Base-by-base conservation (phyloP, 2,888 invertebrate species). In the Caenorhabditis afra region DNA sequence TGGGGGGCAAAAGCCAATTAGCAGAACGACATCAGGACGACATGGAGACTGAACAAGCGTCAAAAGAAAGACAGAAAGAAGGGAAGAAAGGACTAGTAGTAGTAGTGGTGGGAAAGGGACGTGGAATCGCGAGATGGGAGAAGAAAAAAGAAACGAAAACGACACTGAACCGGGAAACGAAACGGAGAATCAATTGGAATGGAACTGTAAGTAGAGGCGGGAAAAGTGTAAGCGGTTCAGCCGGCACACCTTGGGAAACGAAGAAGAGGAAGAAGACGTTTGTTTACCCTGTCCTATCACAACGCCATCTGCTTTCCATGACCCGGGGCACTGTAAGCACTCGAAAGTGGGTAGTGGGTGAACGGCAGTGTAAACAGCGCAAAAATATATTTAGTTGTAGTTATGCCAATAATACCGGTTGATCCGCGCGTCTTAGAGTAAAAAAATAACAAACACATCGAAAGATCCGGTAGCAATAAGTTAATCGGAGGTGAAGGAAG, bases 11-110 rank as follows among this genome's bases (percentile, higher is more conserved):
- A 64, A 64, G 73, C 73, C 73, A 73, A 73, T 73, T 64, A 73
- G 73, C 64, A 64, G 73, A 73, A 73, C 73, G 64, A 73, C 73
- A 73, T 64, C 73, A 73, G 73, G 58, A 73, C 73, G 57, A 73
- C 64, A 73, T 73, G 73, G 57, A 58, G 58, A 57, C 64, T 65
- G 50, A 52, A 73, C 18, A 64, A 71, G 61, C 55, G 47, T 55
- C 55, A 22, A 59, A 29, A 45, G 23, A 41, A 16, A 35, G 35
- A n/a, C n/a, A n/a, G n/a, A n/a, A n/a, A n/a, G n/a, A n/a, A 20
- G 16, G 22, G 18, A 64, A 44, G 64, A 44, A 55, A 53, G 20
- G 29, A 8, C 29, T 29, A 61, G 22, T 47, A 61, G 70, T 55
- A 45, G 4, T 8, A 29, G 44, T 41, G 55, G 45, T 55, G 66